These are phyloP conservation scores for Trachelus troglodyta DNA, from an alignment of 2,888 invertebrate species.

Conservation along the genomic window DNA sequence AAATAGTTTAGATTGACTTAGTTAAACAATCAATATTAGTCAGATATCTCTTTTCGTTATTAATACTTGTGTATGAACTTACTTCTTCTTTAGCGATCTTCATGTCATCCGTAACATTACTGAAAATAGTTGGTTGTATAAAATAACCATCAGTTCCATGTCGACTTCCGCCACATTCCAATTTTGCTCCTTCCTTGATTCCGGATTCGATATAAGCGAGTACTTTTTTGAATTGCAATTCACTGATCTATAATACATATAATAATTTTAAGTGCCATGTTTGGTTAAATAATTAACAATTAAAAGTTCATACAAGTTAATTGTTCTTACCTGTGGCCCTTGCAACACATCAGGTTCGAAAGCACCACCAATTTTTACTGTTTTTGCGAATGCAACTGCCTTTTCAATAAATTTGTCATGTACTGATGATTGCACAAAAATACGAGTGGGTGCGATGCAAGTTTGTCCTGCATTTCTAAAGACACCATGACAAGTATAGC, in stretches of 20 bases:
- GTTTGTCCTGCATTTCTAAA: constrained; percentile 72
- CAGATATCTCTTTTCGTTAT: neutral
- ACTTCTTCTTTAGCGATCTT: constrained; percentile 68
- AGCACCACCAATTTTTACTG: constrained; percentile 69
- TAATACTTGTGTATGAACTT: neutral
- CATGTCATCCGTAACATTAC: constrained; percentile 68
- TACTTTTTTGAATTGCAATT: constrained; percentile 81
- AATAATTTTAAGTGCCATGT: neutral
- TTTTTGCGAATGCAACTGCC: constrained; percentile 62
- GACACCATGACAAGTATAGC: constrained; percentile 65
- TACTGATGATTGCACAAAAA: constrained; percentile 70
- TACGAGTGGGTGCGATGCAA: constrained; percentile 72
- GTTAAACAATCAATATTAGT: constrained; percentile 6
- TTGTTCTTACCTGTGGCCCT: constrained; percentile 68
- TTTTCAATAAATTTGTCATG: constrained; percentile 71
- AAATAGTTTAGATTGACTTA: constrained; percentile 13
- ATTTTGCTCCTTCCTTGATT: constrained; percentile 81
- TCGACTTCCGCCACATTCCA: constrained; percentile 80
- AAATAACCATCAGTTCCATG: constrained; percentile 79
- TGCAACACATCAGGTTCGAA: constrained; percentile 66
- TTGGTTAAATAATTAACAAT: neutral
- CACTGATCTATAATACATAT: constrained; percentile 71
- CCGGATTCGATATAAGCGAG: constrained; percentile 81
- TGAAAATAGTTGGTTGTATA: constrained; percentile 70
- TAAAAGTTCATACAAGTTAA: neutral